Evolutionary conservation across 2,888 invertebrate genomes (phyloP).

Genomic region (Aphodius sticticus): DNA sequence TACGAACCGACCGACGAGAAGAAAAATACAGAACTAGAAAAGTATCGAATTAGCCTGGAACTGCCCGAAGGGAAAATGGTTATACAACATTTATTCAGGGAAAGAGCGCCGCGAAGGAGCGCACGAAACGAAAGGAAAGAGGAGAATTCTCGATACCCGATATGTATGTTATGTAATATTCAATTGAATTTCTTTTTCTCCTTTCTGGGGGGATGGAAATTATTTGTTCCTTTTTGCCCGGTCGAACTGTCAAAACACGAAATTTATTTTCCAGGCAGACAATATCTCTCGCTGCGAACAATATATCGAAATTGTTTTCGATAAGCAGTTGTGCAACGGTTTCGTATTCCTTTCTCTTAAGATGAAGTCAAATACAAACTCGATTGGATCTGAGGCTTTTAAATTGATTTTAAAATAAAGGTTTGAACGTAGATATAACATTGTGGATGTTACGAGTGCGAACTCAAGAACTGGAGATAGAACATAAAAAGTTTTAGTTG

Average conservation of each 20-base stretch:
- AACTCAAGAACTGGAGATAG: too few species aligned
- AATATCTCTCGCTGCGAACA: not conserved
- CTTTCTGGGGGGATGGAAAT: not conserved
- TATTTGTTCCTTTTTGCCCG: not conserved
- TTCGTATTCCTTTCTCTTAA: not conserved
- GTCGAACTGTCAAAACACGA: not conserved
- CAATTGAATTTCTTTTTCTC: not conserved
- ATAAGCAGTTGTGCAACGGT: not conserved
- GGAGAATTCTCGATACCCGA: not conserved
- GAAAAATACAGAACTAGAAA: not conserved
- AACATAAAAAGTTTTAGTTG: too few species aligned
- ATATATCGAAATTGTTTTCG: not conserved
- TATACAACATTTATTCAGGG: not conserved
- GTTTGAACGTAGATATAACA: too few species aligned
- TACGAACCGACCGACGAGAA: not conserved
- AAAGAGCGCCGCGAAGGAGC: not conserved
- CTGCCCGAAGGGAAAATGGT: conserved; percentile 4
- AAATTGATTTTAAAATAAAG: too few species aligned
- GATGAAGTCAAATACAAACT: not conserved
- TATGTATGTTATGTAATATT: not conserved
- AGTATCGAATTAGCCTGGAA: not conserved
- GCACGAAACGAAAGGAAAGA: not conserved
- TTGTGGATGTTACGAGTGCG: too few species aligned
- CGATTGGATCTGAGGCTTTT: not conserved
- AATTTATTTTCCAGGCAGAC: not conserved